Evolutionary conservation across 2,888 invertebrate genomes (phyloP), one percentile per base, ranked within the genome.

Genomic region (Campoletis raptor): DNA sequence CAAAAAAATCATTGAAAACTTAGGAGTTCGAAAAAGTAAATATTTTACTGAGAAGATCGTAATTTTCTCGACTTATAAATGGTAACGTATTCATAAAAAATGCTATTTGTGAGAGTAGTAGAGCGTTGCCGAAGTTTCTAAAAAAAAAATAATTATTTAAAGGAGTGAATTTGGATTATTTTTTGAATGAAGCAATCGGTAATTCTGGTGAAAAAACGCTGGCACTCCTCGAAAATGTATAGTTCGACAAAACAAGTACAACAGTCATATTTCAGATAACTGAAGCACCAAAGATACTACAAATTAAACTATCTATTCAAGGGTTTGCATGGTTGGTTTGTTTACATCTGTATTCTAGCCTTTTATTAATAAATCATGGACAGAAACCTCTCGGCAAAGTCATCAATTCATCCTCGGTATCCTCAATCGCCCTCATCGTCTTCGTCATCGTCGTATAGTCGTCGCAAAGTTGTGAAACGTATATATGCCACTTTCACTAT

Each of bases 401-500:
- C 30, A 36, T 42, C 48, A 42, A 72, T 72, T 79, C 61, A 77
- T 69, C 77, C 57, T 67, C 79, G 48, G 54, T 7, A 73, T 73
- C 66, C 72, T 61, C 78, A 45, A 73, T 66, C 21, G 67, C 66
- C 74, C 69, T 42, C 57, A 80, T 83, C 78, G 78, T 83, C 85
- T 83, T 82, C 83, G 78, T 83, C 85, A 83, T 85, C 76, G 69
- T 85, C 78, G 72, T 66, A 83, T 66, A 83, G 85, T 88, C 89
- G 89, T 90, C 89, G 88, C 89, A 88, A 88, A 78, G 67, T 93
- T 93, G 92, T 93, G 93, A 93, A 93, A 93, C 92, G 90, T 88
- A 86, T 85, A 89, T 87, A 90, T 81, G 93, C 93, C 93, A 94
- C 94, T 94, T 94, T 94, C 94, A 94, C 94, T 94, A 94, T 93